phyloP scores from a whole-genome alignment of 2,113 vertebrate species.

The Bettongia penicillata region DNA sequence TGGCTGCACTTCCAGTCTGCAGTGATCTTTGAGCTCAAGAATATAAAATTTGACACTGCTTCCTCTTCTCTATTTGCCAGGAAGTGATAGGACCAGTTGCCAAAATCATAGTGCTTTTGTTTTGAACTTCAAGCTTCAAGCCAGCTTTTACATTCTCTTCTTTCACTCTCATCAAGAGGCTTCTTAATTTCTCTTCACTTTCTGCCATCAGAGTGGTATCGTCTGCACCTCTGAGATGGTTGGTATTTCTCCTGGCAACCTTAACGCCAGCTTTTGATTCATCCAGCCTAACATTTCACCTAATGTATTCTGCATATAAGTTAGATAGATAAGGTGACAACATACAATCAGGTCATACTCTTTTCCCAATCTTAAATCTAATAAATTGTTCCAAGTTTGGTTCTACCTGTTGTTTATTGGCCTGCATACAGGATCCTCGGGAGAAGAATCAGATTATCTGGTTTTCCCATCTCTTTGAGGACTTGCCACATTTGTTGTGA shows the following conservation, averaged over 20 bases:
- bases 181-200: not conserved
- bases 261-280: not conserved
- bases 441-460: not conserved
- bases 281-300: not conserved
- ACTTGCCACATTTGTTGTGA: not conserved
- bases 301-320: not conserved
- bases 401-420: not conserved
- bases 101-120: not conserved
- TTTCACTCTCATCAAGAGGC: not conserved
- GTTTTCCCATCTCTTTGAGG: not conserved
- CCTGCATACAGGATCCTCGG: not conserved
- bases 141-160: not conserved
- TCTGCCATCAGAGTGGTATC: not conserved
- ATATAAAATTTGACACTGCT: not conserved
- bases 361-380: not conserved
- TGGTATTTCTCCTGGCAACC: not conserved
- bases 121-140: not conserved
- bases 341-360: not conserved
- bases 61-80: not conserved
- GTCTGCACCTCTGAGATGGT: not conserved
- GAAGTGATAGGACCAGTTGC: not conserved
- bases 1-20: not conserved
- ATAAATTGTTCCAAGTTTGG: not conserved
- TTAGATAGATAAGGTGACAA: not conserved
- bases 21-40: not conserved